A percentile compares a stretch with the other conserved stretches of the same genome.
Evolutionary conservation across 2,113 vertebrate species (phyloP).

Genomic region (Embiotoca jacksoni): DNA sequence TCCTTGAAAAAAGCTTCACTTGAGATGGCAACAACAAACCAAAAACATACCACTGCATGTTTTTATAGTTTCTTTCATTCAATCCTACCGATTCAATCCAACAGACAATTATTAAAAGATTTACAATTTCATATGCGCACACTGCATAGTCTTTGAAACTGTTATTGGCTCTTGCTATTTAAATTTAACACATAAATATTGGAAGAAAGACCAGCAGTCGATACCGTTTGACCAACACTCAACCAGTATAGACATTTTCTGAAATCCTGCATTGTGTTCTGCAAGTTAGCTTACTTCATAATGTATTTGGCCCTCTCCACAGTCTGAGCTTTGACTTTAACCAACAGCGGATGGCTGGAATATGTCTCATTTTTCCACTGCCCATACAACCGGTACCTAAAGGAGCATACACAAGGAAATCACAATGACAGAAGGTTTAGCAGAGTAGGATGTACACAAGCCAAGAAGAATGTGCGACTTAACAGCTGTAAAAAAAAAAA

Average conservation of each 20-base stretch:
- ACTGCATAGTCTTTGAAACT: no score
- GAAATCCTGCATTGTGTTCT: neutral
- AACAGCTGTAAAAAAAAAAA: neutral
- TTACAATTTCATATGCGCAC: no score
- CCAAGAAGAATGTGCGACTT: neutral
- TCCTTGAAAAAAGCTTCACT: neutral
- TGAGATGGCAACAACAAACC: neutral
- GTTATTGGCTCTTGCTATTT: no score
- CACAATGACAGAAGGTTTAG: neutral
- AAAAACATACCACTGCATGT: no score
- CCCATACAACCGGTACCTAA: conserved; percentile 96
- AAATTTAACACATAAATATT: no score
- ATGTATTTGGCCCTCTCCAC: conserved; percentile 95
- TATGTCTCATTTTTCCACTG: conserved; percentile 99
- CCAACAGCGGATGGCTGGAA: conserved; percentile 93
- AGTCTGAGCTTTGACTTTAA: conserved; percentile 98
- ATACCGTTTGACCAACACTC: no score
- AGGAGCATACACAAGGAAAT: neutral
- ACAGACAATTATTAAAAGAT: no score
- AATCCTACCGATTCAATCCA: no score
- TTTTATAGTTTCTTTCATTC: no score
- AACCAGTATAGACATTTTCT: no score
- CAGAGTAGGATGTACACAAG: neutral
- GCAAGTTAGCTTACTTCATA: conserved; percentile 91
- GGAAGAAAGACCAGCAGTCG: no score